phyloP scores from a whole-genome alignment of 2,888 invertebrate genomes.

The Scaptomyza reducta region DNA sequence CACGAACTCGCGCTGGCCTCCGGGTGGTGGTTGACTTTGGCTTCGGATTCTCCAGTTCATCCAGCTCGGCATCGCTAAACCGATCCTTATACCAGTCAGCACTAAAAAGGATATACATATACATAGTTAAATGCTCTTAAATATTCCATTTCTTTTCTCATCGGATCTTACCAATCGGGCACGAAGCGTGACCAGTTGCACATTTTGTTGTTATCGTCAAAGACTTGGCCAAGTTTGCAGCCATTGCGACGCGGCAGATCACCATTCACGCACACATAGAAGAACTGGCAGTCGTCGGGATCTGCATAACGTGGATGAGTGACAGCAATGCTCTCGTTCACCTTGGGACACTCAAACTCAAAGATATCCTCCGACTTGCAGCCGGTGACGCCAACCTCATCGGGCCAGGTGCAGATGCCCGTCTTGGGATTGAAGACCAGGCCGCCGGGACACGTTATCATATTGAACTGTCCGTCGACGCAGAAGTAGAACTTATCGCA shows the following conservation, averaged over 20 bases:
- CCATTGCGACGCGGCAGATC: conserved; percentile 93
- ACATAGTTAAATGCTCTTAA: background rate
- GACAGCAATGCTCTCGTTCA: conserved; percentile 88
- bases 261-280: conserved; percentile 96
- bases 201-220: conserved; percentile 90
- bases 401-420: conserved; percentile 96
- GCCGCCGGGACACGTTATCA: conserved; percentile 94
- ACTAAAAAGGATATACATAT: conserved; percentile 85
- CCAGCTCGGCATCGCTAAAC: conserved; percentile 91
- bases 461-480: conserved; percentile 94
- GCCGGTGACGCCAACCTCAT: conserved; percentile 94
- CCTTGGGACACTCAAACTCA: conserved; percentile 92
- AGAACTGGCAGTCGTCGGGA: conserved; percentile 94
- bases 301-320: conserved; percentile 95
- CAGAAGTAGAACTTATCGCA: conserved; percentile 96
- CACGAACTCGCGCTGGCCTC: conserved; percentile 85
- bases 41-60: conserved; percentile 90
- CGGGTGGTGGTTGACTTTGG: conserved; percentile 86
- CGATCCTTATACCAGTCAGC: conserved; percentile 95
- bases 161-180: conserved; percentile 91
- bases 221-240: conserved; percentile 94
- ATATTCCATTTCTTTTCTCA: rapidly evolving
- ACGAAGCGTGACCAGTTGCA: conserved; percentile 95
- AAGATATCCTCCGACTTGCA: conserved; percentile 94
- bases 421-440: conserved; percentile 94